Conservation (phyloP, 2,113 vertebrate genomes). For the Vanacampus margaritifer region DNA sequence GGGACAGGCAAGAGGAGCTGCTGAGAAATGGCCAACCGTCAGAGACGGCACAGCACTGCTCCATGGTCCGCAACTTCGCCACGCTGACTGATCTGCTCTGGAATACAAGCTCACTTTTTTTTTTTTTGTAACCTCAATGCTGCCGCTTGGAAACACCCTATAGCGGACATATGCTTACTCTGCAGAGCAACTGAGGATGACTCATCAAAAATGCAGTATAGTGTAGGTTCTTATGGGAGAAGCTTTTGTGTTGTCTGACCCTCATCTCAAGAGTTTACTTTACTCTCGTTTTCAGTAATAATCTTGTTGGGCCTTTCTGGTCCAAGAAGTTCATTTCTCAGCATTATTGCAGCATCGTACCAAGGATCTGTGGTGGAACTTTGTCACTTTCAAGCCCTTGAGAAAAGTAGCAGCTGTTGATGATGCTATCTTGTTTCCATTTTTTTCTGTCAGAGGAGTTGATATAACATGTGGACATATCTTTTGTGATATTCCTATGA, state of each 20-base stretch:
- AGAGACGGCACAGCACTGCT: slow-evolving; percentile 43
- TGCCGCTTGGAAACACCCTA: slow-evolving; percentile 36
- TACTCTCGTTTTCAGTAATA: slow-evolving; percentile 4
- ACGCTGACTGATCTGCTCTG: slow-evolving; percentile 29
- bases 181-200: slow-evolving; percentile 60
- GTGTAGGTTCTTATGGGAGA: slow-evolving; percentile 37
- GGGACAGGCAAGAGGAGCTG: slow-evolving; percentile 56
- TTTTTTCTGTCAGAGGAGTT: slow-evolving; percentile 25
- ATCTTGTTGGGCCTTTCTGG: slow-evolving; percentile 17
- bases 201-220: slow-evolving; percentile 56
- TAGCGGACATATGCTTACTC: slow-evolving; percentile 39
- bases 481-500: neutral
- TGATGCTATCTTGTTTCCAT: slow-evolving; percentile 3
- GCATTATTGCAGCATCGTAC: slow-evolving; percentile 34
- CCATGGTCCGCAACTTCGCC: slow-evolving; percentile 27
- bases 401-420: slow-evolving; percentile 31
- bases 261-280: neutral
- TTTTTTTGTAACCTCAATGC: slow-evolving; percentile 18
- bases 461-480: neutral
- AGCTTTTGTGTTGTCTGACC: neutral
- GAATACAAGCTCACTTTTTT: slow-evolving; percentile 42
- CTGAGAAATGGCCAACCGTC: slow-evolving; percentile 66
- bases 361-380: slow-evolving; percentile 27
- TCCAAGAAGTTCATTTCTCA: slow-evolving; percentile 30
- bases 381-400: slow-evolving; percentile 40